Conservation (phyloP, 2,888 invertebrate genomes). For the Mactromeris polynyma region DNA sequence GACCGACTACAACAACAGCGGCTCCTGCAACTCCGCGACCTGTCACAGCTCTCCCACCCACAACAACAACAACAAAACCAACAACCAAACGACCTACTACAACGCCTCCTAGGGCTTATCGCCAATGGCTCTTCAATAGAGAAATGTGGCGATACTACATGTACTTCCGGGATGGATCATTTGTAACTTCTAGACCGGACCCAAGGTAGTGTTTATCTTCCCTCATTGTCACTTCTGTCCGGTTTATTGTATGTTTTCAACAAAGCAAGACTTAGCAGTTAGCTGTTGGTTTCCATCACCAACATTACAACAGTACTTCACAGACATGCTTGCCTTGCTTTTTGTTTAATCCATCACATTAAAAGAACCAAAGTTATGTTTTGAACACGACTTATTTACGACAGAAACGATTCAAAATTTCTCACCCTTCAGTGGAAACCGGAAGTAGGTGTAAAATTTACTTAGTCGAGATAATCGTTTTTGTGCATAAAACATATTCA, state of each 20-base stretch:
- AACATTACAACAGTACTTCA: too few relatives aligned
- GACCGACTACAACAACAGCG: constrained; percentile 40
- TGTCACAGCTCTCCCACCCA: constrained; percentile 35
- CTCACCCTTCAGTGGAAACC: too few relatives aligned
- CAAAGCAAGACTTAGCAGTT: too few relatives aligned
- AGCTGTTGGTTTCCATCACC: too few relatives aligned
- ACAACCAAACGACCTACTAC: constrained; percentile 40
- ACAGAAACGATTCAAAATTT: too few relatives aligned
- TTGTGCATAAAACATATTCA: too few relatives aligned
- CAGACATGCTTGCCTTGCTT: too few relatives aligned
- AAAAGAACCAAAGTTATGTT: too few relatives aligned
- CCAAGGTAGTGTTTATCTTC: constrained; percentile 50
- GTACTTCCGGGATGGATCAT: constrained; percentile 57
- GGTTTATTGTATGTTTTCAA: not conserved
- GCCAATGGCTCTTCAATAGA: constrained; percentile 62
- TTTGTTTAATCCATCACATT: too few relatives aligned
- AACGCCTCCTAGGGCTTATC: constrained; percentile 41
- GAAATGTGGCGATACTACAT: constrained; percentile 61
- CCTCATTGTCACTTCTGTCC: not conserved
- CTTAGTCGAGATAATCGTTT: too few relatives aligned
- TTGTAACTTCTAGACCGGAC: constrained; percentile 64
- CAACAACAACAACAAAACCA: constrained; percentile 47
- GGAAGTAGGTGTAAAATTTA: too few relatives aligned
- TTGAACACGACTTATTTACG: too few relatives aligned
- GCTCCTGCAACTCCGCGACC: constrained; percentile 27